Conservation (phyloP, 2,113 vertebrate genomes). For the Sprattus sprattus region DNA sequence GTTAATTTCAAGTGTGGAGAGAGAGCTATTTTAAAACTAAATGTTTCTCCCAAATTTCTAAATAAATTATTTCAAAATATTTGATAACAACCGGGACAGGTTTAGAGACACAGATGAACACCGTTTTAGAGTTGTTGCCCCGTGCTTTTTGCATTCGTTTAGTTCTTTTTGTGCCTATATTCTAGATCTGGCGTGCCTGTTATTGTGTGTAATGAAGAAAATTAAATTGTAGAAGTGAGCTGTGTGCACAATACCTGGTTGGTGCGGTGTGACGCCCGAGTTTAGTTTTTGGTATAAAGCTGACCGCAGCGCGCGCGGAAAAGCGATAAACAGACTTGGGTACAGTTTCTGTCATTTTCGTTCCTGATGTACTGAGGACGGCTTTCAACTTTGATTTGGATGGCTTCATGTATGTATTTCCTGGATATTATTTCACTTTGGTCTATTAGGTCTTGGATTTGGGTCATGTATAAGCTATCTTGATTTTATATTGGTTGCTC, state of each 20-base stretch:
- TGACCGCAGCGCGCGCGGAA: background rate
- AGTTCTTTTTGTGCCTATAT: background rate
- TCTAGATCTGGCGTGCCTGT: background rate
- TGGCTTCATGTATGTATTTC: background rate
- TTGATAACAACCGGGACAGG: background rate
- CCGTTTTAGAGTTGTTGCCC: background rate
- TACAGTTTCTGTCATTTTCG: background rate
- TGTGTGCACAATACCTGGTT: background rate
- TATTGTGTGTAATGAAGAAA: background rate
- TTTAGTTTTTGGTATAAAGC: background rate
- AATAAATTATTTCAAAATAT: background rate
- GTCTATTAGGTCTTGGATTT: background rate
- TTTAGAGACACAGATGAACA: background rate
- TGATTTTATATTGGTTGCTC: constrained; percentile 27
- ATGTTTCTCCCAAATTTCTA: background rate
- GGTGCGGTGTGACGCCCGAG: background rate
- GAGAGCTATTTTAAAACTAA: background rate
- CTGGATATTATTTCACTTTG: background rate
- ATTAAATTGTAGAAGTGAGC: background rate
- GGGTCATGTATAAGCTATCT: background rate
- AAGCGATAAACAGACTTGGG: background rate
- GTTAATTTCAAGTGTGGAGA: background rate
- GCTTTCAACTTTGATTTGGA: background rate
- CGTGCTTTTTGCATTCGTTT: background rate
- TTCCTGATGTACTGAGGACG: background rate